Evolutionary conservation across 2,888 invertebrate species (phyloP), one percentile per base, ranked within the genome.

Genomic region (Tetheella fluctuosa): DNA sequence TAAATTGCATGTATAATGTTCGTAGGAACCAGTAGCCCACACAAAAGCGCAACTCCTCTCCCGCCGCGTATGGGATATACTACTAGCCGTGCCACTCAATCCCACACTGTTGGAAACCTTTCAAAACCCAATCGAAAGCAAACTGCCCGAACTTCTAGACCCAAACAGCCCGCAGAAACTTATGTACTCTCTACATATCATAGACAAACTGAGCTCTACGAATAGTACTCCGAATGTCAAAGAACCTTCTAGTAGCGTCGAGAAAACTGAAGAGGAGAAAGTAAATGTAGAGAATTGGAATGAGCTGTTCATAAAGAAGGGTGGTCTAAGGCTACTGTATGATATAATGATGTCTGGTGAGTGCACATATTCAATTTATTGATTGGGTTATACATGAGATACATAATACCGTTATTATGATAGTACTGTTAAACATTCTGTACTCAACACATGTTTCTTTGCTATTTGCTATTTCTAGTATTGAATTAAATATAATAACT

Each of bases 111-210:
- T 98, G 52, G 95, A 97, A 79, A 97, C 97, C 4, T 98, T 98
- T 81, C 96, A 97, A 82, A 96, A 96, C 74, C 94, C 97, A 2
- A 93, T 89, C 10, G 95, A 95, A 74, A 94, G 94, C 76, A 95
- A 95, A 57, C 87, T 98, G 55, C 94, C 95, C 23, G 96, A 96
- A 71, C 88, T 98, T 1, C 94, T 99, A 13, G 97, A 98, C 89
- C 97, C 98, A 0, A 95, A 95, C 30, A 97, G 97, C 83, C 97
- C 98, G 0, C 98, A 98, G 87, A 98, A 98, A 83, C 95, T 99
- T 59, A 98, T 98, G 97, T 99, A 99, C 84, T 98, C 98, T 0
- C 88, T 98, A 64, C 98, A 98, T 84, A 98, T 98, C 69, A 97
- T 98, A 62, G 92, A 92, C 67, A 92, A 91, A 62, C 76, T 90